phyloP scores from a whole-genome alignment of 2,888 invertebrate genomes.

The Pollenia amentaria region DNA sequence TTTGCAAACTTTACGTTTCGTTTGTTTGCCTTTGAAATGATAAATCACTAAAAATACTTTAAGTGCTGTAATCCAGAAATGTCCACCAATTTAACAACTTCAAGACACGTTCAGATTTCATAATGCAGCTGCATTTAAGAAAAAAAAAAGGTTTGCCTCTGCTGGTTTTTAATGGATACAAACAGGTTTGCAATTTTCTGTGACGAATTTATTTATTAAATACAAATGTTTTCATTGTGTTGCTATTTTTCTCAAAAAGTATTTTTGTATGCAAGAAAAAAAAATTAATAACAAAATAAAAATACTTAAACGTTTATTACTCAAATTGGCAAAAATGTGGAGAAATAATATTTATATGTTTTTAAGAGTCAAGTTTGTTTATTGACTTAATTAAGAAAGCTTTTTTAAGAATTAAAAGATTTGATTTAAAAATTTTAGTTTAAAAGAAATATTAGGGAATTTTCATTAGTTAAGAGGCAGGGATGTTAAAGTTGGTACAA shows the following conservation, averaged over 20 bases:
- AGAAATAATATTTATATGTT: constrained; percentile 13
- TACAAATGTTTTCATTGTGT: constrained; percentile 43
- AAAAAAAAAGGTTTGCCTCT: constrained; percentile 18
- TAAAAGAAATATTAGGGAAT: too few species aligned
- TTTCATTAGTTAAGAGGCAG: too few species aligned
- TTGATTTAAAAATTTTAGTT: too few species aligned
- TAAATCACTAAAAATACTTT: constrained; percentile 38
- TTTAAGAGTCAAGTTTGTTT: constrained; percentile 41
- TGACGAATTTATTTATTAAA: neutral
- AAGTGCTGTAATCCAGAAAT: constrained; percentile 33
- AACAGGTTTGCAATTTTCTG: constrained; percentile 35
- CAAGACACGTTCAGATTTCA: constrained; percentile 9
- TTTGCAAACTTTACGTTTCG: neutral
- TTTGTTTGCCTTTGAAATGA: constrained; percentile 15
- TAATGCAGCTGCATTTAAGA: constrained; percentile 21
- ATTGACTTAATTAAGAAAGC: neutral
- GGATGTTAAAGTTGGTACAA: too few species aligned
- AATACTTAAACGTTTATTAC: constrained; percentile 35
- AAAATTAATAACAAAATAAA: neutral
- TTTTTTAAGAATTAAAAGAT: too few species aligned
- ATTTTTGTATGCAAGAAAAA: neutral
- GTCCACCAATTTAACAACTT: constrained; percentile 18
- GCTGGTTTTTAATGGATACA: neutral
- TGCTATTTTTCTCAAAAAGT: constrained; percentile 12
- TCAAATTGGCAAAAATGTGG: constrained; percentile 46